Evolutionary conservation across 1,140 invertebrate genomes (phyloP), one percentile per base, ranked within the genome.

Genomic region (Papilio dardanus): DNA sequence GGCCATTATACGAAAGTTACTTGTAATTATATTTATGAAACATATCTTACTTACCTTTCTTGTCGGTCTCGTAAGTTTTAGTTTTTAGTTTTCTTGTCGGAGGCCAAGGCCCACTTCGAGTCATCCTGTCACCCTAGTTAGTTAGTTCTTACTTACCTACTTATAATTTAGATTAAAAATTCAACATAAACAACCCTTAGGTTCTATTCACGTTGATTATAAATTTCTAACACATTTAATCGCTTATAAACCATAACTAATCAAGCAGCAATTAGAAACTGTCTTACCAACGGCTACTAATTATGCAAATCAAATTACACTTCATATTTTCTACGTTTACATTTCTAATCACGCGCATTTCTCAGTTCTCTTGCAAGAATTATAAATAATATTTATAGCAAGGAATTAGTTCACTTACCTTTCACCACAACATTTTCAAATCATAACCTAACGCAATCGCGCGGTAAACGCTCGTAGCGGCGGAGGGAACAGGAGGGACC

Each of bases 371-470:
- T 37, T 8, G n/a, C n/a, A n/a, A 58, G 54, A 58, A 24, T 14
- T 62, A 62, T 28, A 67, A 67, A 67, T 66, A 30, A 68, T 69
- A 35, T 69, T 42, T 40, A 69, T 69, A 8, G 67, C 67, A 28
- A 69, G 16, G 35, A 40, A 69, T 19, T 69, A 69, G 67, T 69
- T 69, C 35, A 69, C 16, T 7, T 19, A 69, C 67, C 67, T 69
- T 69, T 69, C 67, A 69, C 67, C 21, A 40, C 31, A 67, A 67
- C 10, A 19, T 40, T 66, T 37, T 68, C 35, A 42, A 69, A 42
- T 69, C 67, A 69, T 69, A 69, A 69, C 67, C 67, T 69, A 69
- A 28, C 35, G 67, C 67, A 69, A 69, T 69, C 33, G 19, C 54
- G 24, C 67, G 67, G 67, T 31, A 40, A 40, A 21, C 19, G 65